Percentiles rank a stretch among this genome's conserved stretches.
Evolutionary conservation across 2,797 vertebrate species (phyloP).

Genomic region (Myripristis murdjan): DNA sequence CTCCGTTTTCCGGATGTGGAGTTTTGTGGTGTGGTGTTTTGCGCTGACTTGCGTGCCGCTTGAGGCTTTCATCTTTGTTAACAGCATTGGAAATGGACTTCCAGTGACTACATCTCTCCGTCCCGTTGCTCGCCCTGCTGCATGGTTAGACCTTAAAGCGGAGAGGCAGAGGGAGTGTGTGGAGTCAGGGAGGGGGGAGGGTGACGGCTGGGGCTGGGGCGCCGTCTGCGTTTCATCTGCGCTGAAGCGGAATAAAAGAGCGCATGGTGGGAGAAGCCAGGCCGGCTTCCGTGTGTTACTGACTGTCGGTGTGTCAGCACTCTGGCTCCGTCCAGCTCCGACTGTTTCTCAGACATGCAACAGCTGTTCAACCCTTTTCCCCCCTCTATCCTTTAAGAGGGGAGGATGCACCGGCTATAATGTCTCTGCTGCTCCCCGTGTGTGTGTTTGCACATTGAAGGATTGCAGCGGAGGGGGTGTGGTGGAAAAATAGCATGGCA

Average conservation of each 20-base stretch:
- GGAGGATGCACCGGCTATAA: slow-evolving; percentile 19
- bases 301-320: slow-evolving; percentile 54
- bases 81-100: slow-evolving; percentile 44
- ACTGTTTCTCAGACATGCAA: slow-evolving; percentile 62
- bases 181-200: slow-evolving; percentile 41
- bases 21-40: slow-evolving; percentile 5
- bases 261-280: slow-evolving; percentile 75
- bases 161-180: slow-evolving; percentile 54
- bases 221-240: slow-evolving; percentile 80
- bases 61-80: slow-evolving; percentile 32
- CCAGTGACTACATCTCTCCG: slow-evolving; percentile 50
- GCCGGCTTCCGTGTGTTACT: slow-evolving; percentile 61
- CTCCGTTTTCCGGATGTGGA: neutral
- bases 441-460: slow-evolving; percentile 7
- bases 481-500: slow-evolving; percentile 16
- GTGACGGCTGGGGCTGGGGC: slow-evolving; percentile 49
- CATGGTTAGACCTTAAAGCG: slow-evolving; percentile 59
- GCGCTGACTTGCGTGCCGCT: slow-evolving; percentile 8
- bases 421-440: slow-evolving; percentile 23
- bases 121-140: slow-evolving; percentile 47
- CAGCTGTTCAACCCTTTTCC: slow-evolving; percentile 60
- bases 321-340: slow-evolving; percentile 40
- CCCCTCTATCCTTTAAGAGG: slow-evolving; percentile 13
- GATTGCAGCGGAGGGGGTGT: slow-evolving; percentile 6
- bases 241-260: slow-evolving; percentile 81